A percentile compares a stretch with the other conserved stretches of the same genome.
These are phyloP conservation scores for Phalanger gymnotis DNA, from an alignment of 2,797 vertebrate species.

Conservation along the genomic window DNA sequence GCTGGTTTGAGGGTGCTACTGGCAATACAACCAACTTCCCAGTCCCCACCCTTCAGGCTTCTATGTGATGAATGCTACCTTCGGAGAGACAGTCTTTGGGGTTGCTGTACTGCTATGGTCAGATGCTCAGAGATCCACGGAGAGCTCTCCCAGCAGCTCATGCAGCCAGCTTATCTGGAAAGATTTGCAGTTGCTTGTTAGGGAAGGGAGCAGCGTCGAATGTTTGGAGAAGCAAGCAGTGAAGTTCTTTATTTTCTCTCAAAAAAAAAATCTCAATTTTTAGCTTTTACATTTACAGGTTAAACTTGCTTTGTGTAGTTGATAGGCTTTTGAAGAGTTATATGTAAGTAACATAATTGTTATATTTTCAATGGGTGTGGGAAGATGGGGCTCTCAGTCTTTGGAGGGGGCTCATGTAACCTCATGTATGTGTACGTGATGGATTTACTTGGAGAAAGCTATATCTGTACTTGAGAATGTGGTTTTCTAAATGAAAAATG, in stretches of 20 bases:
- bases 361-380: not conserved
- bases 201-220: not conserved
- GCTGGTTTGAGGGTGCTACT: not conserved
- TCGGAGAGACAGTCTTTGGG: not conserved
- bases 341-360: not conserved
- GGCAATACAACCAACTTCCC: not conserved
- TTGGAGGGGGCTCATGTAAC: not conserved
- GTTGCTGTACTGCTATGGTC: not conserved
- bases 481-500: not conserved
- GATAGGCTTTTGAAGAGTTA: not conserved
- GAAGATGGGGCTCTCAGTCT: too few relatives aligned
- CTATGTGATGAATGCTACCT: not conserved
- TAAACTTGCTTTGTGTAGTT: not conserved
- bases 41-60: not conserved
- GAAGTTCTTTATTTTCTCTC: not conserved
- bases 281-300: not conserved
- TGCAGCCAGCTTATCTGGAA: not conserved
- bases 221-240: not conserved
- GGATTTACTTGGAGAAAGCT: not conserved
- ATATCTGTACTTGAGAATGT: not conserved
- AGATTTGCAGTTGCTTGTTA: not conserved
- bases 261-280: not conserved
- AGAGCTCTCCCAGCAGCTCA: not conserved
- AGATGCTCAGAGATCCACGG: not conserved
- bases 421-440: not conserved